These are phyloP conservation scores for Chaenogobius annularis DNA, from an alignment of 2,113 vertebrate genomes.

Conservation along the genomic window DNA sequence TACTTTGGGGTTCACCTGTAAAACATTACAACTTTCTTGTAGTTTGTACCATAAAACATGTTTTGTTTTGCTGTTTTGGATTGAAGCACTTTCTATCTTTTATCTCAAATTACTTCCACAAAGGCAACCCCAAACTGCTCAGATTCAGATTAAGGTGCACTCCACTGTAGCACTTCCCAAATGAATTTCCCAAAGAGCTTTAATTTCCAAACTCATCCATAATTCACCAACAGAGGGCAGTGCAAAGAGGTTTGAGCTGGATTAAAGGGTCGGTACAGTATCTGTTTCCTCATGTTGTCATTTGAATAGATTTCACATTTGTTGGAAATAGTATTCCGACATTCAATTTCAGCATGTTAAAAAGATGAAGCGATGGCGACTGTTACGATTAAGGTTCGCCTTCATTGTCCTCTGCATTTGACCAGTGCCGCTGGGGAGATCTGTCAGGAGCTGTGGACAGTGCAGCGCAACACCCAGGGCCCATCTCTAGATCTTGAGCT, in stretches of 20 bases:
- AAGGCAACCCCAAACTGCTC: constrained; percentile 3
- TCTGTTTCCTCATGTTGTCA: constrained; percentile 46
- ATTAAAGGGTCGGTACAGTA: constrained; percentile 47
- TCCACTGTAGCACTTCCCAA: constrained; percentile 63
- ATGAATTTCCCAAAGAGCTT: constrained; percentile 59
- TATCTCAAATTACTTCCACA: background rate
- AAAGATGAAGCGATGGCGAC: constrained; percentile 1
- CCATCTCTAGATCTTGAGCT: too few species aligned
- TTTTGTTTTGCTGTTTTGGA: constrained; percentile 34
- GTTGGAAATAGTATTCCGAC: constrained; percentile 38
- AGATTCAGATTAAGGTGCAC: constrained; percentile 57
- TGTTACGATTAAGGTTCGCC: background rate
- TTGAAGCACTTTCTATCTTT: constrained; percentile 14
- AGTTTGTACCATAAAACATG: background rate
- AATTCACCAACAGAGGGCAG: constrained; percentile 66
- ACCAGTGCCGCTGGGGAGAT: too few species aligned
- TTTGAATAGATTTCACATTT: constrained; percentile 55
- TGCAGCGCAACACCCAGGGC: too few species aligned
- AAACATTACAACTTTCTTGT: too few species aligned
- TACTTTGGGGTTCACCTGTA: too few species aligned
- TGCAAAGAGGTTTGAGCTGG: constrained; percentile 52
- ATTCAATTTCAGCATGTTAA: constrained; percentile 42
- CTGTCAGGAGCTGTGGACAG: too few species aligned
- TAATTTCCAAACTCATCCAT: constrained; percentile 70
- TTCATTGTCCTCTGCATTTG: too few species aligned